Percentiles rank a stretch among this genome's conserved stretches.
These are phyloP conservation scores for Hylyphantes graminicola DNA, from an alignment of 1,140 invertebrate species.

Conservation along the genomic window DNA sequence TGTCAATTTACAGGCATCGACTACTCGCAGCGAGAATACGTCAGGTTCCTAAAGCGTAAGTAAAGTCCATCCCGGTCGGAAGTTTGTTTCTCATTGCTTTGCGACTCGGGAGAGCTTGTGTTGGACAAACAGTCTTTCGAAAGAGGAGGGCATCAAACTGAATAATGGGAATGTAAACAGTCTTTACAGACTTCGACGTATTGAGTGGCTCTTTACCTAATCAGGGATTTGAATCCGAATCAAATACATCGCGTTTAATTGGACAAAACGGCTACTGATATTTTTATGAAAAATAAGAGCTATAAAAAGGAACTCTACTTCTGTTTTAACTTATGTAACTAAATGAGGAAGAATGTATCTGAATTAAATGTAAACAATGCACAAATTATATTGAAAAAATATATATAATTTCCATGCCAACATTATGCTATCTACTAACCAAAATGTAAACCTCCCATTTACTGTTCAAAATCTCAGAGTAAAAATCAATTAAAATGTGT, in stretches of 20 bases:
- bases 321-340: too few species aligned
- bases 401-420: too few species aligned
- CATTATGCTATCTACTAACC: too few species aligned
- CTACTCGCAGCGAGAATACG: slow-evolving; percentile 58
- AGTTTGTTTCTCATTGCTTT: slow-evolving; percentile 35
- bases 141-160: slow-evolving; percentile 27
- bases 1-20: slow-evolving; percentile 50
- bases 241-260: neutral
- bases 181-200: neutral
- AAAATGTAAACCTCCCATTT: too few species aligned
- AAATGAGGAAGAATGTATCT: too few species aligned
- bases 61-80: slow-evolving; percentile 41
- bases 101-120: neutral
- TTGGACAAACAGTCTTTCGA: neutral
- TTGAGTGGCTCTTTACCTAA: neutral
- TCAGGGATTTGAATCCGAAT: neutral
- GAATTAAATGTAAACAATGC: too few species aligned
- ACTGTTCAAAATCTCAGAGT: too few species aligned
- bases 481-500: too few species aligned
- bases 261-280: too few species aligned
- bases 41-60: slow-evolving; percentile 62
- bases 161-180: slow-evolving; percentile 40
- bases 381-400: too few species aligned
- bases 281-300: too few species aligned
- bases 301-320: too few species aligned